These are phyloP conservation scores for Turritopsis dohrnii DNA, from an alignment of 30 jellyfish, hydroid and myxozoan genomes.

Conservation along the genomic window DNA sequence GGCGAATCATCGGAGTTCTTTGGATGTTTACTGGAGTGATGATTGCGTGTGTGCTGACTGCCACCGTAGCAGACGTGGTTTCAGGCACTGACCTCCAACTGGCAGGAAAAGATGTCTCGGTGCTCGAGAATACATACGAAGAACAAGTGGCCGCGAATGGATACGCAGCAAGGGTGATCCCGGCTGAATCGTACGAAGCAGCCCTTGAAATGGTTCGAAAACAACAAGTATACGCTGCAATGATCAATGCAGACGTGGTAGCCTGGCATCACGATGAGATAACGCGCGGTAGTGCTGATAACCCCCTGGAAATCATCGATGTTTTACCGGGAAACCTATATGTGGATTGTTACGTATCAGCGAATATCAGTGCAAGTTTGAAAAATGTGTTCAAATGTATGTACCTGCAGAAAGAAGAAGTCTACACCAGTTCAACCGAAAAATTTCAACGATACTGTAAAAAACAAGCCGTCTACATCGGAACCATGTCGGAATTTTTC, in stretches of 20 bases:
- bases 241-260: slow-evolving; percentile 12
- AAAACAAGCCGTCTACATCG: neutral
- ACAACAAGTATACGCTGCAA: neutral
- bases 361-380: neutral
- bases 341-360: neutral
- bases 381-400: neutral
- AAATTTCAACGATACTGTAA: neutral
- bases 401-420: slow-evolving; percentile 10
- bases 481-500: neutral
- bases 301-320: slow-evolving; percentile 17
- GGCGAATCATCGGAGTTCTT: slow-evolving; percentile 15
- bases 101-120: neutral
- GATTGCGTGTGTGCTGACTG: slow-evolving; percentile 18
- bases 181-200: slow-evolving; percentile 13
- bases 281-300: neutral
- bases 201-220: slow-evolving; percentile 5
- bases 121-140: slow-evolving; percentile 11
- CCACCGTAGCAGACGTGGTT: slow-evolving; percentile 21
- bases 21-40: slow-evolving; percentile 27
- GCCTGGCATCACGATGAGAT: slow-evolving; percentile 20
- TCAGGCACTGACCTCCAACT: slow-evolving; percentile 3
- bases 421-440: neutral
- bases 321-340: neutral
- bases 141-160: neutral
- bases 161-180: slow-evolving; percentile 10